phyloP scores from a whole-genome alignment of 92 coral and sea anemone genomes.

The Meandrina meandrites region DNA sequence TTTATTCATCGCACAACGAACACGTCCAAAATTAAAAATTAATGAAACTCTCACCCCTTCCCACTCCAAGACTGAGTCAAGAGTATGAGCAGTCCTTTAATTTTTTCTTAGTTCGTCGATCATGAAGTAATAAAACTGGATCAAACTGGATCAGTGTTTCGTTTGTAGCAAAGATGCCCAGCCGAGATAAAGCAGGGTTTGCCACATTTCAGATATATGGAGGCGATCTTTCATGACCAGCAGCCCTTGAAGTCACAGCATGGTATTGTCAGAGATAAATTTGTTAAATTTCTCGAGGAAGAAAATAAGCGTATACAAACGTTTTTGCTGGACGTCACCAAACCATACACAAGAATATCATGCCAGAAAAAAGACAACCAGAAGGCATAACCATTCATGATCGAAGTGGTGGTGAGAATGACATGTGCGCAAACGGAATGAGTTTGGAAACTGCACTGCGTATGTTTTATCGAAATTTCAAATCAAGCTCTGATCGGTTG shows the following conservation, averaged over 20 bases:
- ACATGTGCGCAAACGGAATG: neutral
- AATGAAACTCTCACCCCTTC: too few species aligned
- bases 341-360: neutral
- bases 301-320: neutral
- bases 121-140: too few species aligned
- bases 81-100: too few species aligned
- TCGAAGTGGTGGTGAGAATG: neutral
- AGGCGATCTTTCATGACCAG: neutral
- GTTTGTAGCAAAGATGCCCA: neutral
- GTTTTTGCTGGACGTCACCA: neutral
- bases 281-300: neutral
- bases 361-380: neutral
- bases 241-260: neutral
- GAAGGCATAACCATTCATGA: neutral
- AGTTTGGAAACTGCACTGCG: neutral
- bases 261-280: neutral
- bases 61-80: too few species aligned
- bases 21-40: too few species aligned
- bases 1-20: too few species aligned
- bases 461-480: neutral
- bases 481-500: neutral
- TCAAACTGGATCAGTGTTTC: neutral
- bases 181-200: neutral
- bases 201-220: neutral
- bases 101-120: too few species aligned